Conservation (phyloP, 2,888 invertebrate genomes). For the Amiota minor region DNA sequence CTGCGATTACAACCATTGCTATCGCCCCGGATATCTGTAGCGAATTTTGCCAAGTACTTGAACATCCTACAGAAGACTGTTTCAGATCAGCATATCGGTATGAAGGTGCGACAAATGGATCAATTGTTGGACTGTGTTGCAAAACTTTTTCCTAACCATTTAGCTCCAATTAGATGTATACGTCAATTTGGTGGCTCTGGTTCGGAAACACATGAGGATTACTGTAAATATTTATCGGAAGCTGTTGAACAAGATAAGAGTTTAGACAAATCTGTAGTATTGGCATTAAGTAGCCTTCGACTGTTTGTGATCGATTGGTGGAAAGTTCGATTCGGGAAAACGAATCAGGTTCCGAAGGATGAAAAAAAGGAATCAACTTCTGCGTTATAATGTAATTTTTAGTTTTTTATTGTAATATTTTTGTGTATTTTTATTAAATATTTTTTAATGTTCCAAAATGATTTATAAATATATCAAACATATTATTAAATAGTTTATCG, state of each 20-base stretch:
- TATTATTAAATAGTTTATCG: no score
- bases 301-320: conserved; percentile 61
- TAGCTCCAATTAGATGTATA: conserved; percentile 61
- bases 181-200: conserved; percentile 61
- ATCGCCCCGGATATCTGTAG: conserved; percentile 66
- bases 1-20: conserved; percentile 64
- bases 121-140: conserved; percentile 64
- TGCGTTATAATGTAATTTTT: no score
- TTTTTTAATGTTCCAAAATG: not conserved
- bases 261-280: conserved; percentile 35
- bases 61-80: conserved; percentile 69
- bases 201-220: conserved; percentile 55
- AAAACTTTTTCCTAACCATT: conserved; percentile 60
- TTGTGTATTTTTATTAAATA: not conserved
- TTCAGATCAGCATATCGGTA: conserved; percentile 45
- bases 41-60: conserved; percentile 62
- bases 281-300: conserved; percentile 63
- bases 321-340: conserved; percentile 39
- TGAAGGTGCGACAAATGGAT: conserved; percentile 57
- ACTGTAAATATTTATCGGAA: conserved; percentile 53
- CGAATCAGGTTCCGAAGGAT: not conserved
- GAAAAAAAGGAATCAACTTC: no score
- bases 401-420: not conserved
- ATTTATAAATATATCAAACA: not conserved
- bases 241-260: conserved; percentile 33